phyloP scores from a whole-genome alignment of 2,797 vertebrate genomes.

The Lindbergichthys nudifrons region DNA sequence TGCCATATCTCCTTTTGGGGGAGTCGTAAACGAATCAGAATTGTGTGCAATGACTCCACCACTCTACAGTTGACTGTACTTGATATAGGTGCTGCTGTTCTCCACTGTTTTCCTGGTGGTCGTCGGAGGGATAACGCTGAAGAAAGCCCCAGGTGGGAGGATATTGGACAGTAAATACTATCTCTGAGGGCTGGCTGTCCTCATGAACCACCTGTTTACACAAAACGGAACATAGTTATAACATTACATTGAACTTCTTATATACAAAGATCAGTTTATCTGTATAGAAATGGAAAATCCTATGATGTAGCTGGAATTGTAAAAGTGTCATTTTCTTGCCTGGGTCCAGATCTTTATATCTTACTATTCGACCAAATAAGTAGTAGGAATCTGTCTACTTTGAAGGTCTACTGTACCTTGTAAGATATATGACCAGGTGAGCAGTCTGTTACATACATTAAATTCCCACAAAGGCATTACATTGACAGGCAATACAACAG shows the following conservation, averaged over 20 bases:
- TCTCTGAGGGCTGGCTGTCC: conserved; percentile 86
- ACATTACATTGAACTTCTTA: background rate
- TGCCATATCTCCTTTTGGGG: too few species aligned
- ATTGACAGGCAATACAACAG: background rate
- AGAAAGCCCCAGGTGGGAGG: conserved; percentile 84
- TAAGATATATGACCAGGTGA: background rate
- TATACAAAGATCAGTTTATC: background rate
- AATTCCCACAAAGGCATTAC: background rate
- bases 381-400: background rate
- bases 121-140: conserved; percentile 63
- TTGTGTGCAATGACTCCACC: background rate
- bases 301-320: too few species aligned
- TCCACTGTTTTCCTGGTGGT: conserved; percentile 27
- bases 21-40: too few species aligned
- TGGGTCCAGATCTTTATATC: too few species aligned
- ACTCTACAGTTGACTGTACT: conserved; percentile 20
- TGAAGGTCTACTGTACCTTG: background rate
- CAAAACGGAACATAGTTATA: background rate
- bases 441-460: background rate
- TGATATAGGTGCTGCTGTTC: conserved; percentile 53
- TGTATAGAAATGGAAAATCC: background rate
- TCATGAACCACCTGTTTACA: conserved; percentile 86
- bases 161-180: conserved; percentile 82
- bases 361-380: too few species aligned
- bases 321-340: background rate